Evolutionary conservation across 92 coral and sea anemone species (phyloP), one percentile per base, ranked within the genome.

Genomic region (Actinostola sp.): DNA sequence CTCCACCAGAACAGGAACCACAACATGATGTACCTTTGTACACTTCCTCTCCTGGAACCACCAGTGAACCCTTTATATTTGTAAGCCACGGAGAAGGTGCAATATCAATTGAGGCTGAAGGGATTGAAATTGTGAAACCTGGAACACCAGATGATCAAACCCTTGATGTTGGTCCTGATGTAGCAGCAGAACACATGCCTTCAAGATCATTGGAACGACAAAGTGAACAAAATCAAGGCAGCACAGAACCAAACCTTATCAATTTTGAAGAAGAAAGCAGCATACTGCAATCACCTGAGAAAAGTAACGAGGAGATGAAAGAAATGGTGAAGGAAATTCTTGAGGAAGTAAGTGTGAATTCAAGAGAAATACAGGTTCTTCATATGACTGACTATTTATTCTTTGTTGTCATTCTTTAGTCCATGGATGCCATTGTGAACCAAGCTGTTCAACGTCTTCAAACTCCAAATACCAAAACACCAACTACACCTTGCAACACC

Each of bases 1-100:
- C 14, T 48, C 51, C 36, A 10, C 12, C 66, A 30, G 66, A 30
- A 59, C 41, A 59, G 5, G 65, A 61, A 33, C n/a, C n/a, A 20
- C 30, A 53, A 32, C 43, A 10, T 29, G 44, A 61, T 1, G 55
- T 53, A 23, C 26, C 33, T 33, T 5, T 19, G 17, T 31, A 16
- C 10, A 46, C 15, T 16, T 53, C 63, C 17, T 54, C 64, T 31
- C 45, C 64, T 17, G 72, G 44, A 20, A 30, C 60, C 12, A 53
- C 66, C 17, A 66, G 71, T 32, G 89, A 84, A 30, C 69, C 86
- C 1, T 85, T 72, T 69, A 75, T 80, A 26, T 85, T 85, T 60
- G 90, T 85, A 20, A 28, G 44, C 59, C 66, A 65, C 33, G 30
- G 34, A 23, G 76, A 78, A 31, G 44, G 33, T 19, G 54, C 48